Conservation (phyloP, 2,888 invertebrate species). For the Nephrotoma appendiculata region DNA sequence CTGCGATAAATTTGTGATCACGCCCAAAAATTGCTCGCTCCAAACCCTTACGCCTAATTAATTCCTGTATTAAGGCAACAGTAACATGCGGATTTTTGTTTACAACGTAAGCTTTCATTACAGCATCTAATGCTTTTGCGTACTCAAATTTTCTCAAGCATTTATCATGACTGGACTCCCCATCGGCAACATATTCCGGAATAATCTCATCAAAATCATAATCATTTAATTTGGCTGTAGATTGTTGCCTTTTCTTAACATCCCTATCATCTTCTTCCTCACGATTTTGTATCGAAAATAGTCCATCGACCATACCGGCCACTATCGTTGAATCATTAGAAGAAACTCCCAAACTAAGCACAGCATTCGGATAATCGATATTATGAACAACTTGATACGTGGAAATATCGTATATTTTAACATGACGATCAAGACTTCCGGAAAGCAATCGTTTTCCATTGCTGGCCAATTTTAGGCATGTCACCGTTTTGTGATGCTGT, state of each 20-base stretch:
- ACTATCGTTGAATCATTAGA: constrained; percentile 69
- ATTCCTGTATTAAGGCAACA: constrained; percentile 69
- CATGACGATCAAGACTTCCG: constrained; percentile 82
- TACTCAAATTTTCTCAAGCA: constrained; percentile 68
- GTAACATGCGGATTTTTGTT: constrained; percentile 60
- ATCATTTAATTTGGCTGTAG: constrained; percentile 33
- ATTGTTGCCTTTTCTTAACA: constrained; percentile 32
- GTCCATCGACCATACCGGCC: constrained; percentile 85
- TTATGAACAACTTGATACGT: constrained; percentile 80
- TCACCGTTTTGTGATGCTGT: constrained; percentile 93
- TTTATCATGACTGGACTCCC: constrained; percentile 45
- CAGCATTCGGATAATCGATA: constrained; percentile 77
- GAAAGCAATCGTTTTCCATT: constrained; percentile 73
- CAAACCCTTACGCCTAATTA: constrained; percentile 69
- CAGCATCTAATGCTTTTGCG: constrained; percentile 60
- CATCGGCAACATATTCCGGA: constrained; percentile 24
- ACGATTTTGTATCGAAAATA: constrained; percentile 71
- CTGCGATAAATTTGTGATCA: constrained; percentile 46
- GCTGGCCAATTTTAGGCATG: constrained; percentile 66
- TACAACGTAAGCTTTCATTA: constrained; percentile 42
- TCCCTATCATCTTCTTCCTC: constrained; percentile 37
- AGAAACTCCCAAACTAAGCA: constrained; percentile 69
- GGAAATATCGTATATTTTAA: constrained; percentile 80
- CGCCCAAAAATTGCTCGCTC: constrained; percentile 59
- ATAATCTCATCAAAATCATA: constrained; percentile 24